Evolutionary conservation across 2,797 vertebrate species (phyloP), one percentile per base, ranked within the genome.

Genomic region (Manis crassicaudata): DNA sequence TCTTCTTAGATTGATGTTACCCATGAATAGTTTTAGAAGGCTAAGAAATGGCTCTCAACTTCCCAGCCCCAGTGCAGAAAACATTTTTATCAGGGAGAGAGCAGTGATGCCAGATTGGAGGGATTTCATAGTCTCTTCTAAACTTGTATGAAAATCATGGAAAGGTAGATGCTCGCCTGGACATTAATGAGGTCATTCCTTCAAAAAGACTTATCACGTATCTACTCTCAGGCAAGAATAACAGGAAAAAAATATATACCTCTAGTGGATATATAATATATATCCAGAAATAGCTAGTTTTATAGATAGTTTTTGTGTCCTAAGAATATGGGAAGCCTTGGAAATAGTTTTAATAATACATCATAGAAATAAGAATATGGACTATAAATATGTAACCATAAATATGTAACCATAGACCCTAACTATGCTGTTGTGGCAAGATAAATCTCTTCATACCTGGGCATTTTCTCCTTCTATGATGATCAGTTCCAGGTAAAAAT

Each of bases 61-160:
- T 88, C 5, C 58, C 21, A 58, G 9, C 7, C 3, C 12, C 46
- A 62, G 16, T 37, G 21, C 3, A 63, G 11, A 82, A 80, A 62
- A 56, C 16, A 13, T n/a, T 79, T 96, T 94, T 37, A 73, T 54
- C 56, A 92, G 23, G 35, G 46, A 73, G 11, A 80, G 65, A 52
- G 85, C 4, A 6, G 37, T 70, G 20, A 65, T 54, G 29, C 13
- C 9, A 90, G 10, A 20, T 7, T 52, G 27, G 9, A 23, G 52
- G 9, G 0, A 1, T 40, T 87, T 35, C 46, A 29, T 37, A 76
- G 25, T 83, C n/a, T 75, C 50, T 88, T 95, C 7, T 60, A 14
- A 7, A n/a, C 63, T 86, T 80, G 3, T 35, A 35, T 13, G 25
- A 25, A 94, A 73, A 87, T 27, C 6, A 43, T 18, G 4, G 11